Evolutionary conservation across 2,113 vertebrate genomes (phyloP).

Genomic region (Empidonax alnorum): DNA sequence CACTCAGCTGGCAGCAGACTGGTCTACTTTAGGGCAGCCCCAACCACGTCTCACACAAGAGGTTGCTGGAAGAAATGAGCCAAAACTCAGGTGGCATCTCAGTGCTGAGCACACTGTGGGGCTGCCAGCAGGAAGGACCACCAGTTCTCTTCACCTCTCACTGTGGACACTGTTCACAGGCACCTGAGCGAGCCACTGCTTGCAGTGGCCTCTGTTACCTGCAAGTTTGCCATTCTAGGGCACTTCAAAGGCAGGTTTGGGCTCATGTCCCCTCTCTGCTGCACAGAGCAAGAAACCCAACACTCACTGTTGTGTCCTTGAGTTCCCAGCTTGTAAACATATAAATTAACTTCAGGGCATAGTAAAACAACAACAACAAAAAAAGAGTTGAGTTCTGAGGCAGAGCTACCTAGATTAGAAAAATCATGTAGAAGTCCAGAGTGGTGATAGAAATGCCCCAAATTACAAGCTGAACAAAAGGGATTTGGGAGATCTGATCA

Average conservation of each 20-base stretch:
- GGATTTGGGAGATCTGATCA: not conserved
- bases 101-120: not conserved
- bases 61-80: not conserved
- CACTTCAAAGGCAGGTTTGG: not conserved
- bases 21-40: not conserved
- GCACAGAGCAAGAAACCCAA: not conserved
- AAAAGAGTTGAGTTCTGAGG: not conserved
- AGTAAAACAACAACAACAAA: not conserved
- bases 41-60: not conserved
- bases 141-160: not conserved
- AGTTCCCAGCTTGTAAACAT: not conserved
- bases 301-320: not conserved
- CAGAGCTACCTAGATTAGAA: not conserved
- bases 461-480: not conserved
- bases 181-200: not conserved
- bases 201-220: not conserved
- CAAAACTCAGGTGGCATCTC: not conserved
- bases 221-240: not conserved
- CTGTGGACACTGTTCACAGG: not conserved
- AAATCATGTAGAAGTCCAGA: not conserved
- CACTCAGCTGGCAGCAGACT: not conserved
- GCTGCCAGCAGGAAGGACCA: not conserved
- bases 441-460: not conserved
- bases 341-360: not conserved
- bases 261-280: not conserved